Evolutionary conservation across 2,797 vertebrate species (phyloP).

Genomic region (Sebastes matsubarae): DNA sequence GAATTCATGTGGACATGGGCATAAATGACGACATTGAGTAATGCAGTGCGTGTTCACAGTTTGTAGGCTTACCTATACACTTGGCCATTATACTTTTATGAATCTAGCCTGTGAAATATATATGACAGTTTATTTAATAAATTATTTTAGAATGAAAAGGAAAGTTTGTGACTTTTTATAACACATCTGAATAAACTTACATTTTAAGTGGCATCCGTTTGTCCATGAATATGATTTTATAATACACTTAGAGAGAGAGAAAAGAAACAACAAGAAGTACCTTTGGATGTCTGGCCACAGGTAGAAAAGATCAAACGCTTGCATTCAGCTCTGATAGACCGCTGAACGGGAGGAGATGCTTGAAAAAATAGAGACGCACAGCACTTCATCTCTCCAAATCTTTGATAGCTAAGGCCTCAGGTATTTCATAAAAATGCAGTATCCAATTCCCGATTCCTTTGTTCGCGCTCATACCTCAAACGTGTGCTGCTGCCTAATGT

Average conservation of each 20-base stretch:
- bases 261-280: slow-evolving; percentile 41
- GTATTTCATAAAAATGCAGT: slow-evolving; percentile 75
- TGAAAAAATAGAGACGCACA: slow-evolving; percentile 66
- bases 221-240: slow-evolving; percentile 43
- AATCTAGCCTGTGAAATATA: slow-evolving; percentile 30
- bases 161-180: slow-evolving; percentile 24
- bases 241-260: slow-evolving; percentile 36
- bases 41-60: slow-evolving; percentile 64
- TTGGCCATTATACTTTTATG: slow-evolving; percentile 23
- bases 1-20: slow-evolving; percentile 43
- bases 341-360: slow-evolving; percentile 49
- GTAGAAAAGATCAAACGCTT: slow-evolving; percentile 59
- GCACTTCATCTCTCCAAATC: slow-evolving; percentile 61
- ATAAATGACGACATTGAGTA: slow-evolving; percentile 42
- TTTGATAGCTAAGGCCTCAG: slow-evolving; percentile 80
- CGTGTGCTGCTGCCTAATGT: slow-evolving; percentile 45
- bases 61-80: slow-evolving; percentile 51
- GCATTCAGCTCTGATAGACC: slow-evolving; percentile 41
- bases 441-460: slow-evolving; percentile 53
- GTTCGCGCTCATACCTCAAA: slow-evolving; percentile 48
- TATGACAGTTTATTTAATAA: slow-evolving; percentile 23
- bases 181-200: slow-evolving; percentile 25
- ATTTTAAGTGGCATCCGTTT: slow-evolving; percentile 49
- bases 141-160: slow-evolving; percentile 22
- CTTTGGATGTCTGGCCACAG: slow-evolving; percentile 53